Conservation (phyloP, 2,888 invertebrate species). For the Synergus japonicus region DNA sequence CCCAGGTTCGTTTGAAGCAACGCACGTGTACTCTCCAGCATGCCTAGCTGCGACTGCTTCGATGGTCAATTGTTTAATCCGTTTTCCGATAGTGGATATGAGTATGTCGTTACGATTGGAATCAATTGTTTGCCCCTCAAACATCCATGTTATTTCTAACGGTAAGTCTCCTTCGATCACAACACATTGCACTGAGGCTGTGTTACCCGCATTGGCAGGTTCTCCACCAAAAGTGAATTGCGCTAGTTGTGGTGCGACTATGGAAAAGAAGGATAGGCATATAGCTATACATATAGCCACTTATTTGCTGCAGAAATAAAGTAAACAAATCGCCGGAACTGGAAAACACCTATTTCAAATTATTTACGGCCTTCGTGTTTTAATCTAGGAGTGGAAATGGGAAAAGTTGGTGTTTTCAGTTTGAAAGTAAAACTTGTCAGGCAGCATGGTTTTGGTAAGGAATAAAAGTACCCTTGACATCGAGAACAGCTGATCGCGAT, state of each 20-base stretch:
- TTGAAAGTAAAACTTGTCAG: neutral
- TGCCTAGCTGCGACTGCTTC: conserved; percentile 79
- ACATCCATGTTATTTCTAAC: conserved; percentile 81
- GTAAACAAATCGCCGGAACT: neutral
- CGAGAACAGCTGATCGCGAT: conserved; percentile 78
- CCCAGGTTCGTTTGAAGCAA: conserved; percentile 81
- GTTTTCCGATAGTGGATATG: conserved; percentile 81
- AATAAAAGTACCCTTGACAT: conserved; percentile 79
- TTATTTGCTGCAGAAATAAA: neutral
- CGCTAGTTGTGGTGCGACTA: conserved; percentile 73
- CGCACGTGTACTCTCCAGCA: conserved; percentile 81
- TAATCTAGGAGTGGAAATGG: conserved; percentile 49
- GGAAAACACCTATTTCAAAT: neutral
- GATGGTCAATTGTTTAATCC: conserved; percentile 79
- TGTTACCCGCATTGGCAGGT: conserved; percentile 81
- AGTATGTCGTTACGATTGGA: conserved; percentile 72
- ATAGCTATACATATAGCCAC: neutral
- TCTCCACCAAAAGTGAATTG: conserved; percentile 81
- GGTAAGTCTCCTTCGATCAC: conserved; percentile 83
- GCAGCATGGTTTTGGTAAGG: neutral
- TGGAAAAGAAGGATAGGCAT: neutral
- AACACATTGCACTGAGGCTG: conserved; percentile 80
- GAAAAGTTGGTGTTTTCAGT: neutral
- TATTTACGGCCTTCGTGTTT: neutral
- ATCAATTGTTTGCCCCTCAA: conserved; percentile 71